These are phyloP conservation scores for Diachrysia chrysitis DNA, from an alignment of 2,888 invertebrate species.

Conservation along the genomic window DNA sequence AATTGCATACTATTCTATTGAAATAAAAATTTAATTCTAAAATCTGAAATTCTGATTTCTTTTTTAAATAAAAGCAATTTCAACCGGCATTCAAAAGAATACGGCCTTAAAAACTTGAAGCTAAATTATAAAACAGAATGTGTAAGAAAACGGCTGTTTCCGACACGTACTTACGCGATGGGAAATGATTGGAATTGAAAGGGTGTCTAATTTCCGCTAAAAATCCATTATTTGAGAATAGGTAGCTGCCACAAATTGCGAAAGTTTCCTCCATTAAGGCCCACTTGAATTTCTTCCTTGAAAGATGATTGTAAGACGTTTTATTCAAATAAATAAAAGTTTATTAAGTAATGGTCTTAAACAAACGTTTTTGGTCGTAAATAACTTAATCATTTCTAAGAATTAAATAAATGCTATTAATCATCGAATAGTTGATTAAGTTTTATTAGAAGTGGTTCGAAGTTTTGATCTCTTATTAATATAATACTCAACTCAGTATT, in stretches of 20 bases:
- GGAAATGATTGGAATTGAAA: slow-evolving; percentile 60
- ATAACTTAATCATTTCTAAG: slow-evolving; percentile 31
- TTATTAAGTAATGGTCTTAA: slow-evolving; percentile 47
- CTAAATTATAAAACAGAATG: slow-evolving; percentile 25
- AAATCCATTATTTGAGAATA: slow-evolving; percentile 73
- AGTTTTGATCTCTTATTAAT: background rate
- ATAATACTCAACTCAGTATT: background rate
- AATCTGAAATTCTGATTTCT: no score
- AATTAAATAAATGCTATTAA: background rate
- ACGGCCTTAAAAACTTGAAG: background rate
- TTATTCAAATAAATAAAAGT: slow-evolving; percentile 66
- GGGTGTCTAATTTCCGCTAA: slow-evolving; percentile 75
- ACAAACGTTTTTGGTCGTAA: slow-evolving; percentile 24
- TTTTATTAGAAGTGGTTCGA: background rate
- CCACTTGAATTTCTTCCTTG: slow-evolving; percentile 63
- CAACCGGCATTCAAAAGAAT: background rate
- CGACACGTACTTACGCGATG: slow-evolving; percentile 41
- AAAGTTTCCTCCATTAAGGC: slow-evolving; percentile 75
- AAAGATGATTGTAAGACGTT: slow-evolving; percentile 65
- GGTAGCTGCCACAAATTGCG: slow-evolving; percentile 68
- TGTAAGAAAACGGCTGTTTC: slow-evolving; percentile 45
- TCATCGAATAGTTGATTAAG: background rate
- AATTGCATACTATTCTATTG: no score
- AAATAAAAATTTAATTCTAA: no score
- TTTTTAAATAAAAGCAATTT: no score